phyloP scores from a whole-genome alignment of 2,113 vertebrate species.

The Leptosomus discolor region DNA sequence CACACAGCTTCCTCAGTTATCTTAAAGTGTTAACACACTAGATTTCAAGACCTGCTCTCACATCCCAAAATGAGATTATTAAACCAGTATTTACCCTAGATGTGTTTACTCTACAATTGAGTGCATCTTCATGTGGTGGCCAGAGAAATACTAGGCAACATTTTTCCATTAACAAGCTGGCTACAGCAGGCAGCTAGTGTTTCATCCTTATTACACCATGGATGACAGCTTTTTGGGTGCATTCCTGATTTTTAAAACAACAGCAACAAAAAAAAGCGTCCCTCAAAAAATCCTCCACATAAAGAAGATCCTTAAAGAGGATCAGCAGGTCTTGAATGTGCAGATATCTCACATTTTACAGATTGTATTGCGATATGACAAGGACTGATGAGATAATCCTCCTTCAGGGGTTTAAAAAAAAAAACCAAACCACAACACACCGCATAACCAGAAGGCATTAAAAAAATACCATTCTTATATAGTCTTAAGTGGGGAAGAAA shows the following conservation, averaged over 20 bases:
- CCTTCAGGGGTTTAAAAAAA: not conserved
- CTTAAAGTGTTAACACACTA: not conserved
- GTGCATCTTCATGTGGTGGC: not conserved
- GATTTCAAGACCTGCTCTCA: not conserved
- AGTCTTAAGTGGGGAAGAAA: not conserved
- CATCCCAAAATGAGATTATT: not conserved
- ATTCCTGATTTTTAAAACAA: not conserved
- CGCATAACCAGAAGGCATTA: not conserved
- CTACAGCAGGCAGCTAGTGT: not conserved
- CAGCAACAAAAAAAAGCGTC: fast-evolving
- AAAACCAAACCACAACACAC: not conserved
- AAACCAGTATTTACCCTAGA: not conserved
- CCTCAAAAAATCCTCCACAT: not conserved
- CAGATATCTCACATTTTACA: not conserved
- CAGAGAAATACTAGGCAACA: not conserved
- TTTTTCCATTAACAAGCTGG: not conserved
- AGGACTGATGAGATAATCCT: not conserved
- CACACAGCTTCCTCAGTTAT: not conserved
- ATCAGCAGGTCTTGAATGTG: not conserved
- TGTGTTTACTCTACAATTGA: not conserved
- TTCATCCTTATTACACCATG: not conserved
- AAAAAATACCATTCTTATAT: not conserved
- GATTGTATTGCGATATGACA: not conserved
- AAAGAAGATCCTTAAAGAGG: not conserved
- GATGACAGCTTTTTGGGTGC: not conserved